Percentiles rank a stretch among this genome's conserved stretches.
Evolutionary conservation across 2,113 vertebrate genomes (phyloP).

Genomic region (Toxotes jaculatrix): DNA sequence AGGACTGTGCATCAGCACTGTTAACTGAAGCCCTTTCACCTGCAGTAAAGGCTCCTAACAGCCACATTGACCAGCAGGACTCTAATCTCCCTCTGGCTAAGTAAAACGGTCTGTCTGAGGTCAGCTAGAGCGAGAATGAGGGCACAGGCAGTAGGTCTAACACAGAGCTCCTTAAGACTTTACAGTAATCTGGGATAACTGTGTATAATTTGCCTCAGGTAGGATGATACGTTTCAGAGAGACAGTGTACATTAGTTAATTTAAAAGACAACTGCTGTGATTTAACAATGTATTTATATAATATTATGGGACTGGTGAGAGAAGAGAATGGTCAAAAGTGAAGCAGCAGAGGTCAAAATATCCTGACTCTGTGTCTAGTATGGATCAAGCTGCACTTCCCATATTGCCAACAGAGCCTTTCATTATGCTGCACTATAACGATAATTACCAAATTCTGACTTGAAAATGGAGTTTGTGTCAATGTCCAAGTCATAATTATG

Average conservation of each 20-base stretch:
- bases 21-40: conserved; percentile 54
- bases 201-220: conserved; percentile 23
- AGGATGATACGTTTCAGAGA: conserved; percentile 13
- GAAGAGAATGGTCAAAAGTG: background rate
- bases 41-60: conserved; percentile 18
- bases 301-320: background rate
- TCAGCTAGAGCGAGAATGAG: conserved; percentile 46
- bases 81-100: conserved; percentile 46
- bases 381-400: background rate
- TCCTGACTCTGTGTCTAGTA: background rate
- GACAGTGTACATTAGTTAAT: background rate
- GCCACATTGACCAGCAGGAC: conserved; percentile 25
- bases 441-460: background rate
- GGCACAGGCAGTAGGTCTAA: conserved; percentile 44
- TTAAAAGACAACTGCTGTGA: background rate
- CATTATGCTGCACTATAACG: background rate
- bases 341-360: background rate
- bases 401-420: background rate
- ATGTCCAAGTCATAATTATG: background rate
- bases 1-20: conserved; percentile 12
- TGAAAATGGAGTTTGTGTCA: background rate
- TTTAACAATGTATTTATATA: background rate
- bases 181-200: conserved; percentile 68
- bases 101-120: conserved; percentile 31
- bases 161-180: conserved; percentile 68